phyloP scores from a whole-genome alignment of 2,888 invertebrate species.

The Cephus runcator region DNA sequence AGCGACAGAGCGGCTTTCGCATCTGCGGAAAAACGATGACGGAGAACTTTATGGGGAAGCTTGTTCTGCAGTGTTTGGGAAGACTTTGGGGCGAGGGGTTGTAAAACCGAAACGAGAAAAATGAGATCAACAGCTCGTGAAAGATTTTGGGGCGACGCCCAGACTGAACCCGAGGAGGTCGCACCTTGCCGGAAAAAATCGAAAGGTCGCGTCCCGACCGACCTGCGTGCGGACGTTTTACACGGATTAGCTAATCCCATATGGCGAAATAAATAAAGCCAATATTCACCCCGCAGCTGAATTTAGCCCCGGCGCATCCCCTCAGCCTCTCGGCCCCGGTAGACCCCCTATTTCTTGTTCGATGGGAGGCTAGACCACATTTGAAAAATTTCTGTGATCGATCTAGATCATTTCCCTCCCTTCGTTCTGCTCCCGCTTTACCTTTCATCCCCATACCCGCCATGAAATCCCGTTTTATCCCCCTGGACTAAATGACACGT shows the following conservation, averaged over 20 bases:
- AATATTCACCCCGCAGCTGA: not conserved
- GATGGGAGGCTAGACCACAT: not conserved
- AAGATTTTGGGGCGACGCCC: not conserved
- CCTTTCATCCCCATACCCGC: not conserved
- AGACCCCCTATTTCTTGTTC: not conserved
- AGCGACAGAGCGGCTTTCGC: not conserved
- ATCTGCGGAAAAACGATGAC: conserved; percentile 1
- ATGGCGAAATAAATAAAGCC: not conserved
- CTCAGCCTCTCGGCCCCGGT: not conserved
- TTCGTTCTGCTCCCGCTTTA: not conserved
- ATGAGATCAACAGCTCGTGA: not conserved
- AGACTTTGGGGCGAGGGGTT: not conserved
- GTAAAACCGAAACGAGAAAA: not conserved
- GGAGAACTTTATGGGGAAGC: not conserved
- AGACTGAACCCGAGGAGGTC: not conserved
- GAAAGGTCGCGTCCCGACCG: not conserved
- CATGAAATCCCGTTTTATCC: not conserved
- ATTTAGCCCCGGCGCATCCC: not conserved
- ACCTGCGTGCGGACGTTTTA: not conserved
- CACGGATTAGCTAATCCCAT: not conserved
- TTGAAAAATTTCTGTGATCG: not conserved
- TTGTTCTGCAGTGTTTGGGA: not conserved
- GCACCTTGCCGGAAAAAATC: not conserved
- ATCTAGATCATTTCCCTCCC: not conserved
- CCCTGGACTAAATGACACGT: not conserved